A percentile compares a stretch with the other conserved stretches of the same genome.
phyloP scores from a whole-genome alignment of 2,113 vertebrate genomes.

The Numenius arquata region DNA sequence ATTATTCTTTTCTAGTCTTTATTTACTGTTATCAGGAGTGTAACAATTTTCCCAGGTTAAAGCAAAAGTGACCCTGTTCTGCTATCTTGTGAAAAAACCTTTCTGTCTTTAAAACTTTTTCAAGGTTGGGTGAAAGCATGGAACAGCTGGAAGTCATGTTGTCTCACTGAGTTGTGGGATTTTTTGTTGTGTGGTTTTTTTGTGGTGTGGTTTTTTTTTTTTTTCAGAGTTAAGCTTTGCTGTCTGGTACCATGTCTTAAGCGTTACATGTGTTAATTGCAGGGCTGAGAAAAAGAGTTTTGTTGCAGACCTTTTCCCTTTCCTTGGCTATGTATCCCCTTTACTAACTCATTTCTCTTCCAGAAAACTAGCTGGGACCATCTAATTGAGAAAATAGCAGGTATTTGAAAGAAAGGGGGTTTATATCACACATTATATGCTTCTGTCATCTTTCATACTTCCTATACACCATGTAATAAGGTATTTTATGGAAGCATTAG shows the following conservation, averaged over 20 bases:
- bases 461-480: background rate
- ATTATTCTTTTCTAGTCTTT: background rate
- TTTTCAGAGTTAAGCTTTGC: background rate
- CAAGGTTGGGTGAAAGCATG: background rate
- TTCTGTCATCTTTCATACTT: background rate
- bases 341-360: background rate
- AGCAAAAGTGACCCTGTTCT: background rate
- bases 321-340: background rate
- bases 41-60: background rate
- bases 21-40: background rate
- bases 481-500: background rate
- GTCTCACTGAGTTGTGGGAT: background rate
- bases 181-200: background rate
- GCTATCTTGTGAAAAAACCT: background rate
- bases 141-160: background rate
- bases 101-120: background rate
- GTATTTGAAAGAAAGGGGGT: background rate
- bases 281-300: background rate
- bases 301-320: background rate
- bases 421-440: background rate
- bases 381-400: background rate
- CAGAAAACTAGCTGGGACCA: background rate
- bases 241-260: background rate
- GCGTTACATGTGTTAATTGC: fast-evolving
- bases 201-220: background rate